Conservation (phyloP, 1,140 invertebrate species). For the Octopus sinensis region DNA sequence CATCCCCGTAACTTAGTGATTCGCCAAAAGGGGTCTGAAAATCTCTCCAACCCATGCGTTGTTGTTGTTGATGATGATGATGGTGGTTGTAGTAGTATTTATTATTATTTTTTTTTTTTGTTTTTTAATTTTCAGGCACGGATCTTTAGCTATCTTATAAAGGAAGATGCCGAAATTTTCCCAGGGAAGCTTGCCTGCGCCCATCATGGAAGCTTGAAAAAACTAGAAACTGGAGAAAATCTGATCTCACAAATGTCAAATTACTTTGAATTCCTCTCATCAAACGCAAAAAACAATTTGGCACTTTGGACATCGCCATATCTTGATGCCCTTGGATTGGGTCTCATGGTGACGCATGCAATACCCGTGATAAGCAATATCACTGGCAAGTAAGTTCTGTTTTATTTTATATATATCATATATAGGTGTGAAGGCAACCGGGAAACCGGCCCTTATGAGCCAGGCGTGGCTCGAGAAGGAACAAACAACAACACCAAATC, state of each 20-base stretch:
- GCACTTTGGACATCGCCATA: conserved; percentile 59
- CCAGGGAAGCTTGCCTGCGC: conserved; percentile 56
- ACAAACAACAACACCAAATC: no score
- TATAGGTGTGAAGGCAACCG: no score
- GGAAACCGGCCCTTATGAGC: no score
- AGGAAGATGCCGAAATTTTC: conserved; percentile 58
- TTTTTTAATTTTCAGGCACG: conserved; percentile 43
- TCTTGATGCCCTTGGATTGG: conserved; percentile 56
- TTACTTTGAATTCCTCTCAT: conserved; percentile 58
- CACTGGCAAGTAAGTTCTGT: conserved; percentile 48
- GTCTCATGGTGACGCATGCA: conserved; percentile 58
- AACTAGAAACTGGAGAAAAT: conserved; percentile 55
- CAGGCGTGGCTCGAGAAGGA: no score
- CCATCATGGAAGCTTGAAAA: conserved; percentile 55
- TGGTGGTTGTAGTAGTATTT: no score
- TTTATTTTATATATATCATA: conserved; percentile 2
- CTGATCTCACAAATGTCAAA: conserved; percentile 59
- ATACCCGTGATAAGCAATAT: conserved; percentile 55
- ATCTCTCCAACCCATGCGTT: no score
- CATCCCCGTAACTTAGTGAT: no score
- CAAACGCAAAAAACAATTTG: conserved; percentile 49
- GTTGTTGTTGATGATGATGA: no score
- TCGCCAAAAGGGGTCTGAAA: no score
- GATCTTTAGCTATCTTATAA: conserved; percentile 59
- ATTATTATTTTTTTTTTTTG: neutral